A percentile compares a stretch with the other conserved stretches of the same genome.
Evolutionary conservation across 2,797 vertebrate species (phyloP).

Genomic region (Mormyrus hasselquistii): DNA sequence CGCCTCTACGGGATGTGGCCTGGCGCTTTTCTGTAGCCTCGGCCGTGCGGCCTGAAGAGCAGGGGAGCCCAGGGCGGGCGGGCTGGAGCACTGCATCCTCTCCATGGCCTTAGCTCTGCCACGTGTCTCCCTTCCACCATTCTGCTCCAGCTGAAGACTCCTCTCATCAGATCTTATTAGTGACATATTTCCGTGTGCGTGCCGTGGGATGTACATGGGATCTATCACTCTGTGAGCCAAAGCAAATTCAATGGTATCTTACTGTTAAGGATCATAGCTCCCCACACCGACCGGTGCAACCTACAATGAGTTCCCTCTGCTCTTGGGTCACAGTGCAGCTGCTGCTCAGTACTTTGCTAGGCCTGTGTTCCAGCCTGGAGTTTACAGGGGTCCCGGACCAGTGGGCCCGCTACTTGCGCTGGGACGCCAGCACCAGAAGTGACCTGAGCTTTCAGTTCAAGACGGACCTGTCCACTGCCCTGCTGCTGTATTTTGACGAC

Average conservation of each 20-base stretch:
- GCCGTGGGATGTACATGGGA: slow-evolving; percentile 51
- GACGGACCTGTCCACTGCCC: slow-evolving; percentile 80
- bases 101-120: slow-evolving; percentile 62
- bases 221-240: slow-evolving; percentile 44
- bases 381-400: slow-evolving; percentile 87
- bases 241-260: slow-evolving; percentile 44
- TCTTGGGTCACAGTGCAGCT: slow-evolving; percentile 79
- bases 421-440: slow-evolving; percentile 92
- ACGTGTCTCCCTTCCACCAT: slow-evolving; percentile 49
- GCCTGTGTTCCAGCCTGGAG: slow-evolving; percentile 81
- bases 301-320: slow-evolving; percentile 70
- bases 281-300: slow-evolving; percentile 21
- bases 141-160: slow-evolving; percentile 44
- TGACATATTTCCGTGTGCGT: slow-evolving; percentile 36
- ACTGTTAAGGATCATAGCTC: slow-evolving; percentile 52
- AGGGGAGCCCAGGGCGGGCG: slow-evolving; percentile 19
- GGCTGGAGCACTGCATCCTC: slow-evolving; percentile 37
- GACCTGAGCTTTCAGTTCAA: slow-evolving; percentile 96
- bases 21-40: slow-evolving; percentile 37
- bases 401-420: slow-evolving; percentile 96
- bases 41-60: slow-evolving; percentile 37
- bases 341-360: slow-evolving; percentile 75
- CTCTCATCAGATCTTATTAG: slow-evolving; percentile 43
- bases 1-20: slow-evolving; percentile 42
- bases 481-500: slow-evolving; percentile 94